phyloP scores from a whole-genome alignment of 2,113 vertebrate genomes.

The Etheostoma cragini region DNA sequence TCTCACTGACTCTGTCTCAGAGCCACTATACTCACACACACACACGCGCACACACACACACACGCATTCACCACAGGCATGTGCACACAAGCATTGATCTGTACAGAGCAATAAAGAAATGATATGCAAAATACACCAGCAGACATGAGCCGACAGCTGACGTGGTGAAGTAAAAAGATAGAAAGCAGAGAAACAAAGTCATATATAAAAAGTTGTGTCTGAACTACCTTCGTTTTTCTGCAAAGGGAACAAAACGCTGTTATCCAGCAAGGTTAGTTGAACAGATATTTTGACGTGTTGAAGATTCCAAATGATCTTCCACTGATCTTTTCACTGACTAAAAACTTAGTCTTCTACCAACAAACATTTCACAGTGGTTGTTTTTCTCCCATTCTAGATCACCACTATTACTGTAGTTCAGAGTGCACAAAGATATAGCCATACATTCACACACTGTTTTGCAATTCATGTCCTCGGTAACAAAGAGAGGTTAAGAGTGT shows the following conservation, averaged over 20 bases:
- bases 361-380: background rate
- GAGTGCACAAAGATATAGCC: background rate
- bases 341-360: background rate
- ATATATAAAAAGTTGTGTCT: background rate
- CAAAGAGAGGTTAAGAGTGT: background rate
- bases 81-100: background rate
- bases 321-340: background rate
- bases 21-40: background rate
- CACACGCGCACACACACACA: background rate
- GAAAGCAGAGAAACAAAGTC: background rate
- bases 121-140: background rate
- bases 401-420: background rate
- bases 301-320: background rate
- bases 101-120: background rate
- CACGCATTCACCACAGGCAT: background rate
- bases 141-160: too few species aligned
- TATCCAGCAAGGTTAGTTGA: background rate
- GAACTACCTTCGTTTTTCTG: background rate
- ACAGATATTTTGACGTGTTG: background rate
- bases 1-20: conserved; percentile 5
- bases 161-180: background rate
- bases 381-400: background rate
- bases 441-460: background rate
- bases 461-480: background rate
- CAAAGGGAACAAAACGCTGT: background rate